These are phyloP conservation scores for Luscinia luscinia DNA, from an alignment of 2,797 vertebrate species.

Conservation along the genomic window DNA sequence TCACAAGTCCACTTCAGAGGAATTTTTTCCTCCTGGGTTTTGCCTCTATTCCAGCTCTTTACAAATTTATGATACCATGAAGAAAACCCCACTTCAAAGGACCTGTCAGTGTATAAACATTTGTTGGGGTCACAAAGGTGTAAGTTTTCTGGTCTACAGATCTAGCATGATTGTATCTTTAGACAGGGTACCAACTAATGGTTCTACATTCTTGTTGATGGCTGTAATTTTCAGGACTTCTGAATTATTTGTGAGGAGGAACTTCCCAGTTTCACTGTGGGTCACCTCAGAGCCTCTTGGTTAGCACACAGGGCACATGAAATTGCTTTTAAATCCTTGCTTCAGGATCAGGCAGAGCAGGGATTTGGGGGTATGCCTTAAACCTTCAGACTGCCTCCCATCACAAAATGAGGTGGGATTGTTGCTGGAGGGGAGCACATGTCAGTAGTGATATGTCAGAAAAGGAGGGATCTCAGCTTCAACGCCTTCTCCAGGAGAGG, in stretches of 20 bases:
- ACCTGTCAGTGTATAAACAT: rapidly evolving
- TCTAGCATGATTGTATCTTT: neutral
- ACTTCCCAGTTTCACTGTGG: neutral
- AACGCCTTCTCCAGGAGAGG: neutral
- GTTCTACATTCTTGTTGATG: neutral
- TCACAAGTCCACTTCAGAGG: neutral
- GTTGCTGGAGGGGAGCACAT: rapidly evolving
- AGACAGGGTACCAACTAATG: neutral
- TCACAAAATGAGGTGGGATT: neutral
- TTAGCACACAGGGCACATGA: neutral
- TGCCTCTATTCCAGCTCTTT: neutral
- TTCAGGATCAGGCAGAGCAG: neutral
- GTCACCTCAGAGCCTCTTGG: neutral
- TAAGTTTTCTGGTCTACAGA: neutral
- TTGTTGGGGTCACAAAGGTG: neutral
- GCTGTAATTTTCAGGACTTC: neutral
- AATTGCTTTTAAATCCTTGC: neutral
- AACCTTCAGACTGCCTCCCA: neutral
- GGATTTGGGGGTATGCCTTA: neutral
- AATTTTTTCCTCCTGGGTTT: neutral
- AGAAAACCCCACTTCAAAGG: neutral
- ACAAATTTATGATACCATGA: neutral
- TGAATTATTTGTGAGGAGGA: neutral
- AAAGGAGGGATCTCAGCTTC: neutral
- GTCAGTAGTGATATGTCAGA: neutral